A percentile compares a stretch with the other conserved stretches of the same genome.
phyloP scores from a whole-genome alignment of 2,888 invertebrate species.

The Serripes groenlandicus region DNA sequence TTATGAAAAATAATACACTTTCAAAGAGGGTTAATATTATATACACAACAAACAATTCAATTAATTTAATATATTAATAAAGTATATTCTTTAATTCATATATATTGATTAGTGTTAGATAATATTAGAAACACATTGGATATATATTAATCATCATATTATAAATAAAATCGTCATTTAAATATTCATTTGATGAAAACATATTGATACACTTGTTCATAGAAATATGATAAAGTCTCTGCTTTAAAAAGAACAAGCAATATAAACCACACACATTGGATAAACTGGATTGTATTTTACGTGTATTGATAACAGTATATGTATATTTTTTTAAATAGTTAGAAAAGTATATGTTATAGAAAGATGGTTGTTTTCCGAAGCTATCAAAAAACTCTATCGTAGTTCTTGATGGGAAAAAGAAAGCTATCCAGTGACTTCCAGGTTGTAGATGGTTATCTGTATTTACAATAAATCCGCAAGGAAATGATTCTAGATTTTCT shows the following conservation, averaged over 20 bases:
- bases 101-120: background rate
- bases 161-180: background rate
- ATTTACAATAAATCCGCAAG: conserved; percentile 20
- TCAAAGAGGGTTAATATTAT: background rate
- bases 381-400: conserved; percentile 48
- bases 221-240: background rate
- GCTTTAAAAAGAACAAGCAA: background rate
- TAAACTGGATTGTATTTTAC: background rate
- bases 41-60: background rate
- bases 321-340: background rate
- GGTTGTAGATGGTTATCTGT: conserved; percentile 16
- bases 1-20: too few relatives aligned
- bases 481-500: background rate
- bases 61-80: too few relatives aligned
- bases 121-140: background rate
- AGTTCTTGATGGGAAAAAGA: conserved; percentile 9
- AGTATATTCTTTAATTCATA: background rate
- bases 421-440: conserved; percentile 37
- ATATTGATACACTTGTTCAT: background rate
- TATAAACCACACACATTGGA: conserved; percentile 5
- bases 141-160: background rate
- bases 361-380: conserved; percentile 26
- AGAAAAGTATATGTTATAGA: conserved; percentile 12
- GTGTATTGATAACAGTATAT: background rate
- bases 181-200: background rate